Percentiles rank a stretch among this genome's conserved stretches.
phyloP scores from a whole-genome alignment of 2,113 vertebrate genomes.

The Daboia siamensis region DNA sequence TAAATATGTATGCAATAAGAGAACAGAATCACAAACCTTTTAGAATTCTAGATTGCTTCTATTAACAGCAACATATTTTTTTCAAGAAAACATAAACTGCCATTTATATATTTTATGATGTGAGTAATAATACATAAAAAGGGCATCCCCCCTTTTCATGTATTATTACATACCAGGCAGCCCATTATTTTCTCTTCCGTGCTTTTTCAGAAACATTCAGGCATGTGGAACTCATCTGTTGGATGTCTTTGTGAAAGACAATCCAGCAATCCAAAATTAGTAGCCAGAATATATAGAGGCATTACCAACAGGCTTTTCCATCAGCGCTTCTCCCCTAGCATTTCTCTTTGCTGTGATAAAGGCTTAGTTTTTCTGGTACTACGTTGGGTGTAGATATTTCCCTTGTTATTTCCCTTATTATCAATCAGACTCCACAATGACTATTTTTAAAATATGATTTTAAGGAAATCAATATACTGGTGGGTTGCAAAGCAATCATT shows the following conservation, averaged over 20 bases:
- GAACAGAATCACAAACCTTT: neutral
- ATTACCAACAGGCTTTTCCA: neutral
- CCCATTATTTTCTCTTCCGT: neutral
- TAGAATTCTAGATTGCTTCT: neutral
- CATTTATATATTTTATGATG: neutral
- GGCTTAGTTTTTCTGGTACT: neutral
- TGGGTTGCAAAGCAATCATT: neutral
- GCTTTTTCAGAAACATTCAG: neutral
- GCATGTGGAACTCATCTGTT: neutral
- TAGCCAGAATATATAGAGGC: neutral
- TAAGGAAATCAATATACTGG: neutral
- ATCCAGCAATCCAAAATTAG: neutral
- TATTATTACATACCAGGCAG: neutral
- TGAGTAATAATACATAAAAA: neutral
- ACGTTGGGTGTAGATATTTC: neutral
- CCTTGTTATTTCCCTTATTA: neutral
- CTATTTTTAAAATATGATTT: neutral
- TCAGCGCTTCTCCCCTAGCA: neutral
- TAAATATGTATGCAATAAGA: neutral
- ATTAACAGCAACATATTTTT: neutral
- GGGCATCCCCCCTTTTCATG: neutral
- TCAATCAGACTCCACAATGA: neutral
- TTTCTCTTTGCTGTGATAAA: neutral
- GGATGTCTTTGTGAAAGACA: neutral
- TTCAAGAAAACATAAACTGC: neutral